phyloP scores from a whole-genome alignment of 2,113 vertebrate species.

The Pristiophorus japonicus region DNA sequence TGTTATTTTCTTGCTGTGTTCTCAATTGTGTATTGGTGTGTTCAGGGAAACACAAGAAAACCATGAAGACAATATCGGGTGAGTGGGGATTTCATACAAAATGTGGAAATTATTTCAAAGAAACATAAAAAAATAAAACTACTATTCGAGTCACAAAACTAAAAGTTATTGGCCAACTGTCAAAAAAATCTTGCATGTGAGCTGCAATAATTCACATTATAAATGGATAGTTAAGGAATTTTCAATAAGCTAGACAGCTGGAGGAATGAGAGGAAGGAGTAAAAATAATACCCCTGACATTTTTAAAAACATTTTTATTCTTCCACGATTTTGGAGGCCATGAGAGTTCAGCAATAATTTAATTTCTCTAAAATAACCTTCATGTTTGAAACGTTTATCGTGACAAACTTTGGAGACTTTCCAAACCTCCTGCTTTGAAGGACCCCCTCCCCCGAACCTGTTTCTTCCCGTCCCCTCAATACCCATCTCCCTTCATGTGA shows the following conservation, averaged over 20 bases:
- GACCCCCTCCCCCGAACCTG: background rate
- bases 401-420: background rate
- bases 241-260: background rate
- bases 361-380: background rate
- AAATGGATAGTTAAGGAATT: background rate
- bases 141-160: background rate
- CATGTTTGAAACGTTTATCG: background rate
- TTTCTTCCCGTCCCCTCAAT: background rate
- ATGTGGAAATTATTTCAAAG: background rate
- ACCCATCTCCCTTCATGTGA: background rate
- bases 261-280: background rate
- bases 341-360: background rate
- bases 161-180: background rate
- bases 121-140: background rate
- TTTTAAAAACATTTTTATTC: too few relatives aligned
- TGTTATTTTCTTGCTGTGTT: background rate
- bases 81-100: background rate
- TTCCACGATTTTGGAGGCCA: background rate
- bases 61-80: background rate
- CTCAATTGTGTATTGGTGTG: background rate
- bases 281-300: too few relatives aligned
- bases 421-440: background rate
- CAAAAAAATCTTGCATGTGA: background rate
- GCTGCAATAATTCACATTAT: background rate
- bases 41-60: background rate